Base-by-base conservation (phyloP, 2,888 invertebrate genomes). In the Trisateles emortualis region DNA sequence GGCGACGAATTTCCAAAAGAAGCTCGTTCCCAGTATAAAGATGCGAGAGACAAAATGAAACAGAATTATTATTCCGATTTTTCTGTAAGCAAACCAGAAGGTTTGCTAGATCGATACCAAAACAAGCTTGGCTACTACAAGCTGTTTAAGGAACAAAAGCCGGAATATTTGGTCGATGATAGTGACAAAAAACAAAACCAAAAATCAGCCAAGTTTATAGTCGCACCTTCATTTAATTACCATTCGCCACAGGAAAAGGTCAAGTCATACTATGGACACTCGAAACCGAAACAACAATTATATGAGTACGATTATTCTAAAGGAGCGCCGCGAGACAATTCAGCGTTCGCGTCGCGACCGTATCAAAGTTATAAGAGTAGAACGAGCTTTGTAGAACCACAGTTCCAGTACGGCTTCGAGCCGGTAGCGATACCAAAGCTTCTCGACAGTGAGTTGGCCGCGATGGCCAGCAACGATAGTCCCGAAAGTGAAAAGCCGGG, bases 331-430 rank as follows among this genome's bases (percentile, higher is more conserved):
- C 78, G 78, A 26, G 90, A 90, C 55, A 88, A 59, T 48, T 79
- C 83, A 0, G 87, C 90, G 6, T 81, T 74, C 48, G 86, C 85
- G 0, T 83, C 89, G n/a, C 81, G 79, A 3, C 86, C 87, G 2
- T 74, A 71, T 30, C 81, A 81, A 47, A 79, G 72, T 35, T 84
- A 81, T 48, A 85, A 77, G 52, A 76, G 68, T 48, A 87, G 81
- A 67, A 89, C 89, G 30, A 84, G 84, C 53, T 90, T 91, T 52
- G 89, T 92, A 32, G 91, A 92, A 63, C 93, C 93, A 0, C 91
- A 89, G 56, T 92, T 88, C 66, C 92, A 93, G 61, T 93, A 92
- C 63, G 93, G 93, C 6, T 93, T 93, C 70, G 90, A 92, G 59
- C 92, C 93, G 8, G 78, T 90, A 47, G 69, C 83, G 6, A 63